Evolutionary conservation across 2,113 vertebrate genomes (phyloP).

Genomic region (Saguinus imperator): DNA sequence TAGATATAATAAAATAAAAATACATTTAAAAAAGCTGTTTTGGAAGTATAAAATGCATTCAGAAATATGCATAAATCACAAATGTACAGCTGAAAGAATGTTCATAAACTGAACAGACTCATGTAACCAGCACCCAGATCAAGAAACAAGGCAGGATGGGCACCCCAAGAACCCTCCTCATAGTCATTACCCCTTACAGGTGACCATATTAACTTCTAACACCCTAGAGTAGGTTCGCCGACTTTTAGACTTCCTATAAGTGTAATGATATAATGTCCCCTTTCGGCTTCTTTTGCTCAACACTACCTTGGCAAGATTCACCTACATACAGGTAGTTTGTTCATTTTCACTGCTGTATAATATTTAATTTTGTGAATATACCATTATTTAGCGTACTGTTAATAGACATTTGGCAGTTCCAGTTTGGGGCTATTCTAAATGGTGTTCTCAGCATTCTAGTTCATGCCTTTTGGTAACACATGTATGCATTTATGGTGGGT

Average conservation of each 20-base stretch:
- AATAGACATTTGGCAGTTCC: neutral
- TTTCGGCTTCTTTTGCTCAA: constrained; percentile 17
- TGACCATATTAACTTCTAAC: neutral
- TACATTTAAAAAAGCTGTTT: too few relatives aligned
- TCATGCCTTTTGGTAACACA: neutral
- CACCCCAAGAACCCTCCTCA: too few relatives aligned
- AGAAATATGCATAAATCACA: neutral
- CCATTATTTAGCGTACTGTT: neutral
- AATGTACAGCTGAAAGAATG: neutral
- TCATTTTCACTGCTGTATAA: neutral
- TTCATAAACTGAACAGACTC: neutral
- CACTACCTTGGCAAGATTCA: neutral
- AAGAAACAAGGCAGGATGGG: neutral
- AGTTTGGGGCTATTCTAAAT: neutral
- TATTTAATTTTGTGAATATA: neutral
- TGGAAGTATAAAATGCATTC: neutral
- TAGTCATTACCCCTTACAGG: neutral
- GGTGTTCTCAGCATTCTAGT: neutral
- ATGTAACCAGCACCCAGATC: neutral
- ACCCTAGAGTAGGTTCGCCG: neutral
- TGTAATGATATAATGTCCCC: neutral
- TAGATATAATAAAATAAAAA: too few relatives aligned
- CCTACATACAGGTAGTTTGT: neutral
- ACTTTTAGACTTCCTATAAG: neutral
- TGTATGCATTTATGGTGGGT: neutral